These are phyloP conservation scores for Agrilus biguttatus DNA, from an alignment of 2,888 invertebrate species.

Conservation along the genomic window DNA sequence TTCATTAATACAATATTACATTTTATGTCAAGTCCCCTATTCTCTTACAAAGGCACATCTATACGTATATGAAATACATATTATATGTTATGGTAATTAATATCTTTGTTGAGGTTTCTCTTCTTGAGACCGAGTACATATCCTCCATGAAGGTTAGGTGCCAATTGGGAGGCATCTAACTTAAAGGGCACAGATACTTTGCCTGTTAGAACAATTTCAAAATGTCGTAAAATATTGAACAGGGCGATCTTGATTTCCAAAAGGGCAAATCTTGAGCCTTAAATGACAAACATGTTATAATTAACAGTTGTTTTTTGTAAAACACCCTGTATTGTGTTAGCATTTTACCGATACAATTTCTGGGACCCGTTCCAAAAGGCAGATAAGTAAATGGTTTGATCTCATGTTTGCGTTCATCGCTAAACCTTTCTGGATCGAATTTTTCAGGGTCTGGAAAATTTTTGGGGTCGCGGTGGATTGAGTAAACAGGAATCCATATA, in stretches of 20 bases:
- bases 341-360: conserved; percentile 23
- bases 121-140: conserved; percentile 5
- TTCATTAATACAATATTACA: too few species aligned
- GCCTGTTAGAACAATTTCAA: conserved; percentile 24
- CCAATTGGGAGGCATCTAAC: conserved; percentile 1
- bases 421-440: conserved; percentile 38
- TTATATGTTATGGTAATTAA: too few species aligned
- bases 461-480: conserved; percentile 38
- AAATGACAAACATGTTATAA: conserved; percentile 3
- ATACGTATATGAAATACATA: too few species aligned
- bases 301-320: too few species aligned
- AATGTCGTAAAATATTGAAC: conserved; percentile 26
- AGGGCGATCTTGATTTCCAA: conserved; percentile 30
- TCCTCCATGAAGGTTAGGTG: conserved; percentile 1
- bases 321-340: conserved; percentile 2
- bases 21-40: too few species aligned
- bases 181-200: conserved; percentile 30
- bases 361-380: conserved; percentile 34
- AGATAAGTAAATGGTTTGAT: conserved; percentile 35
- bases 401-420: conserved; percentile 34
- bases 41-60: too few species aligned
- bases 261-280: conserved; percentile 32
- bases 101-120: background rate
- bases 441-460: conserved; percentile 37
- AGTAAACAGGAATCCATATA: conserved; percentile 24